Base-by-base conservation (phyloP, 2,888 invertebrate species). In the Drosophila birchii region DNA sequence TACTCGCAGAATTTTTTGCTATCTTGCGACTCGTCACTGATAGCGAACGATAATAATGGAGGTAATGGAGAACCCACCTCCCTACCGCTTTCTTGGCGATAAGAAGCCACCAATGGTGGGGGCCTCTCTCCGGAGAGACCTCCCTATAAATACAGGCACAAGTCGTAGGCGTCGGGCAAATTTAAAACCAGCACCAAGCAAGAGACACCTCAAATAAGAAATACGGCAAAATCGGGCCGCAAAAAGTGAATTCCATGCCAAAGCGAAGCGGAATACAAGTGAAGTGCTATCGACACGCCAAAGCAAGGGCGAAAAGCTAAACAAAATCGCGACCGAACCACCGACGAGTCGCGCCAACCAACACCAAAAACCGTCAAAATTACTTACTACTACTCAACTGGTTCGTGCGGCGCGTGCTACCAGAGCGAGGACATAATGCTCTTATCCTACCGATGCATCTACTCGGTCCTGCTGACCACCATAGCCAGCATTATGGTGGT, bases 401-500 rank as follows among this genome's bases (percentile, higher is more conserved):
- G 71, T 60, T 56, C 78, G 79, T 90, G 89, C 81, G 84, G 86
- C 75, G 78, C 84, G 82, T 88, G 89, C 70, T 74, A 81, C 61
- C 84, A 86, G 76, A 82, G 78, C 79, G 88, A 90, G 77, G 80
- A 83, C 67, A 84, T 83, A 70, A 91, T 91, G 91, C 76, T 86
- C 34, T 64, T 81, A 67, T 84, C 82, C 58, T 82, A 78, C 55
- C 84, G 88, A 78, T 86, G 77, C 56, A 75, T 90, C 44, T 89
- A 81, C 74, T 72, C 90, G 41, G 68, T 90, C 23, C 54, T 90
- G 41, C 61, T 91, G 66, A 80, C 83, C 57, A 90, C 86, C 63
- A 71, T 91, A 72, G 77, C 85, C 71, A 86, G 87, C 67, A 85
- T 87, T 62, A 91, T 91, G 91, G 90, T 91, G 38, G 86, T 90